Evolutionary conservation across 2,797 vertebrate species (phyloP).

Genomic region (Emys orbicularis): DNA sequence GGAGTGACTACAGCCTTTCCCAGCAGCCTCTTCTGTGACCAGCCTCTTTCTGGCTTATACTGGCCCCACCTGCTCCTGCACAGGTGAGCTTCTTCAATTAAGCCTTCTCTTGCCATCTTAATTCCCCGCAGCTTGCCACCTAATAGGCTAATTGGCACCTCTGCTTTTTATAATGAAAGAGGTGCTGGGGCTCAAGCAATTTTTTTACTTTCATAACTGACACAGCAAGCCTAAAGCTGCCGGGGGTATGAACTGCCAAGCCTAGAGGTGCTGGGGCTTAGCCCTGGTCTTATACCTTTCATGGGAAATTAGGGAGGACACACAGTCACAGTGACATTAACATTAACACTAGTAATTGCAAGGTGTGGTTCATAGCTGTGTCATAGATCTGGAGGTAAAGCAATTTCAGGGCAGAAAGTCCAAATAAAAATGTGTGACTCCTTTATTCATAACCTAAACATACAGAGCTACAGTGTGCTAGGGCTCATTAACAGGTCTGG

Average conservation of each 20-base stretch:
- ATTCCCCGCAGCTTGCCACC: neutral
- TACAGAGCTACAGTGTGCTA: neutral
- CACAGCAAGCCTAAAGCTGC: no score
- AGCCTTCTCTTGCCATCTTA: neutral
- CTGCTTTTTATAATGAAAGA: neutral
- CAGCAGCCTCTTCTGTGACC: neutral
- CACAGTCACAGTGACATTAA: neutral
- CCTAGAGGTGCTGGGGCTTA: no score
- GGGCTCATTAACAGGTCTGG: rapidly evolving
- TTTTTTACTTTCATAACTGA: no score
- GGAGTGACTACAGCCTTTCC: neutral
- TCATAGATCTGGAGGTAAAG: neutral
- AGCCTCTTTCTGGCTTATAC: neutral
- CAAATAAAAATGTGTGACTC: neutral
- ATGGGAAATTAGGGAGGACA: neutral
- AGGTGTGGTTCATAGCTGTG: rapidly evolving
- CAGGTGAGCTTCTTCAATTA: neutral
- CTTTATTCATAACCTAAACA: neutral
- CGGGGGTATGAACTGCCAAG: no score
- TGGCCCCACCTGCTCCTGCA: neutral
- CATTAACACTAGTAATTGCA: neutral
- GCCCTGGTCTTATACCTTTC: neutral
- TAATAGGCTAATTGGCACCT: neutral
- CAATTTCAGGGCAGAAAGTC: neutral
- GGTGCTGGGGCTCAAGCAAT: no score